These are phyloP conservation scores for Gnathonemus longibarbis DNA, from an alignment of 2,113 vertebrate genomes.

Conservation along the genomic window DNA sequence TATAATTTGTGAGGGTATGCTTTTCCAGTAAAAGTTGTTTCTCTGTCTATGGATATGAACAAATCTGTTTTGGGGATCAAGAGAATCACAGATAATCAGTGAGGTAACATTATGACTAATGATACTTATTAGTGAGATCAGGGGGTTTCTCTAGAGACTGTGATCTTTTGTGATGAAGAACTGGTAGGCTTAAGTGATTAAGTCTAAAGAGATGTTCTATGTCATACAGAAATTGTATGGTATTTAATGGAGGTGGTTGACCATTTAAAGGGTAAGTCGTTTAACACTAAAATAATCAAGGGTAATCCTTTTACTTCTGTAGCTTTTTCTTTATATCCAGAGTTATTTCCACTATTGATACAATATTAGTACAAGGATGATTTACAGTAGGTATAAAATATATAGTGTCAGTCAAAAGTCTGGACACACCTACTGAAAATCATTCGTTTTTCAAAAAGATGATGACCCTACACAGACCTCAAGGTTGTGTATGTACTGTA, in stretches of 20 bases:
- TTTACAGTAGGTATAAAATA: background rate
- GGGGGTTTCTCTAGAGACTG: background rate
- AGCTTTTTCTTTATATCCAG: background rate
- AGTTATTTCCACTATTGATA: background rate
- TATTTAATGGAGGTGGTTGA: background rate
- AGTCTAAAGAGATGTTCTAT: background rate
- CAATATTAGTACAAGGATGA: background rate
- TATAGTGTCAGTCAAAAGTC: background rate
- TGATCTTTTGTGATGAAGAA: background rate
- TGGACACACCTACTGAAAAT: background rate
- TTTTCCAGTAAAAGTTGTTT: background rate
- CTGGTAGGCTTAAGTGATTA: background rate
- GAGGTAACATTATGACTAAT: background rate
- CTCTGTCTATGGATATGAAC: background rate
- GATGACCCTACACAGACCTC: background rate
- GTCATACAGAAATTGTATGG: background rate
- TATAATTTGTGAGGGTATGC: background rate
- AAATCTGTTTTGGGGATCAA: background rate
- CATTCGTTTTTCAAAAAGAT: background rate
- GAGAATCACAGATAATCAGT: background rate
- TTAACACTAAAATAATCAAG: background rate
- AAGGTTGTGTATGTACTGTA: background rate
- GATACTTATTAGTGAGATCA: background rate
- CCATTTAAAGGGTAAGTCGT: background rate
- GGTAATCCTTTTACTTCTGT: background rate